These are phyloP conservation scores for Aphaenogaster rudis DNA, from an alignment of 1,140 invertebrate species.

Conservation along the genomic window DNA sequence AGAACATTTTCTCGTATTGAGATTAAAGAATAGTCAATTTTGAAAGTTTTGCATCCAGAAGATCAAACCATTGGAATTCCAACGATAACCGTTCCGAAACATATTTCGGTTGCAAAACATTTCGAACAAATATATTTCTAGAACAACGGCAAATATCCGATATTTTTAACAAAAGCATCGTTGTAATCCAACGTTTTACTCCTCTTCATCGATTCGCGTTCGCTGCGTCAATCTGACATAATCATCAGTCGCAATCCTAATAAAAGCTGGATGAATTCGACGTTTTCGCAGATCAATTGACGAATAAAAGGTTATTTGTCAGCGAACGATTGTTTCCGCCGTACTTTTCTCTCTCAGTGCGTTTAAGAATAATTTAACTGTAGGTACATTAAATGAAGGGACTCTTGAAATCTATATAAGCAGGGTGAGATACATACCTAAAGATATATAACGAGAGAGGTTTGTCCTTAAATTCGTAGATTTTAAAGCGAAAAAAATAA, in stretches of 20 bases:
- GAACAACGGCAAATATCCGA: not conserved
- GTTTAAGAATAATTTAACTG: not conserved
- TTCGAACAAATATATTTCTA: not conserved
- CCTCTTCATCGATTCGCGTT: not conserved
- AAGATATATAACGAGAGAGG: not conserved
- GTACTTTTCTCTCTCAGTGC: constrained; percentile 29
- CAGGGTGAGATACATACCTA: not conserved
- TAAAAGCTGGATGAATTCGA: constrained; percentile 1
- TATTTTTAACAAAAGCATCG: constrained; percentile 12
- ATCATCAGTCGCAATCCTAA: constrained; percentile 22
- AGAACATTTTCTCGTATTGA: not conserved
- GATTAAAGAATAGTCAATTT: constrained; percentile 41
- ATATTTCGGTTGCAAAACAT: not conserved
- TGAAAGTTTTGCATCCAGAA: not conserved
- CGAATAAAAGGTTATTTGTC: constrained; percentile 1
- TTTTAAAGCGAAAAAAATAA: constrained; percentile 2
- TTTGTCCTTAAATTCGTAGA: not conserved
- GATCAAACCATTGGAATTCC: not conserved
- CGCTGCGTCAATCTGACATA: not conserved
- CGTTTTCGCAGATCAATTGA: not conserved
- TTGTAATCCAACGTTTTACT: constrained; percentile 17
- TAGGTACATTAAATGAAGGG: not conserved
- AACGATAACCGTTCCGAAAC: not conserved
- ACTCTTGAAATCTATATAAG: constrained; percentile 3
- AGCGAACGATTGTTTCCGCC: not conserved